A percentile compares a stretch with the other conserved stretches of the same genome.
These are phyloP conservation scores for Dione vanillae DNA, from an alignment of 2,888 invertebrate species.

Conservation along the genomic window DNA sequence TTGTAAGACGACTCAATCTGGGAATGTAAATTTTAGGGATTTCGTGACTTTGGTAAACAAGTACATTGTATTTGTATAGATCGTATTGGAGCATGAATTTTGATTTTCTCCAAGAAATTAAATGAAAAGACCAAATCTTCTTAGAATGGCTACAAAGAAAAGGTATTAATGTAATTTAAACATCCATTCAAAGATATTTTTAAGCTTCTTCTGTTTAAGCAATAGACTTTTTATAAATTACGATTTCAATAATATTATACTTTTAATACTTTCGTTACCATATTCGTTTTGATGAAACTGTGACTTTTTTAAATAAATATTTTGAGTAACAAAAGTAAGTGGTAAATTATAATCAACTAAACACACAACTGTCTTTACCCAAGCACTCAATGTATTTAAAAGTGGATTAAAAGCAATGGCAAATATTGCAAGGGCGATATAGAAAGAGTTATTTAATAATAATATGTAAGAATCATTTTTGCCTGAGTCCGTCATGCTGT, in stretches of 20 bases:
- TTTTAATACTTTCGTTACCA: no score
- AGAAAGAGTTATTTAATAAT: no score
- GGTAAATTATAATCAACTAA: no score
- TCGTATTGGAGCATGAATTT: conserved; percentile 50
- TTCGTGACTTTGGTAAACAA: conserved; percentile 47
- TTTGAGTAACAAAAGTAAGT: no score
- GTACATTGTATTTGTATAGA: conserved; percentile 42
- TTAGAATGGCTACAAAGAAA: background rate
- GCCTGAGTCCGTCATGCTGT: no score
- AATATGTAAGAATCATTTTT: no score
- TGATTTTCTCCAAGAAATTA: conserved; percentile 38
- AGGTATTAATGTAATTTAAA: background rate
- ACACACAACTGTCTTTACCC: no score
- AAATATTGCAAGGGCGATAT: no score
- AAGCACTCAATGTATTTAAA: no score
- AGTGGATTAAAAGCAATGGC: no score
- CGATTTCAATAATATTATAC: background rate
- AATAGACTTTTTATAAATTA: background rate
- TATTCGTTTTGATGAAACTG: no score
- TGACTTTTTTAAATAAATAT: no score
- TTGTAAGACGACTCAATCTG: conserved; percentile 51
- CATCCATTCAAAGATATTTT: background rate
- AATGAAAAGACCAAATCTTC: background rate
- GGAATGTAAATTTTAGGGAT: conserved; percentile 56
- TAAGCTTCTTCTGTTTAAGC: background rate